Evolutionary conservation across 2,888 invertebrate genomes (phyloP).

Genomic region (Sminthurinus aureus): DNA sequence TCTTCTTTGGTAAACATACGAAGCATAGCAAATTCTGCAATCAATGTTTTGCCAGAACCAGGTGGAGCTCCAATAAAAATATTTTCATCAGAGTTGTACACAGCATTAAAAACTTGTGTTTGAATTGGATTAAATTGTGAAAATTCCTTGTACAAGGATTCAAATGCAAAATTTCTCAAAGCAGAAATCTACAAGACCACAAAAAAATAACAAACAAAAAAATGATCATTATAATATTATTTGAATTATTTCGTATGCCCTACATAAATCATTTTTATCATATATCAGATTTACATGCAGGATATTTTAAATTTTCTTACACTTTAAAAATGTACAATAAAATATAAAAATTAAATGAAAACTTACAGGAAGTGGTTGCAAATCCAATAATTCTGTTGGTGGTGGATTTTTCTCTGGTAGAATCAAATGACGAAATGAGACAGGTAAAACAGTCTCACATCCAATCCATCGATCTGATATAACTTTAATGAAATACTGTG

Average conservation of each 20-base stretch:
- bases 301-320: neutral
- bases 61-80: constrained; percentile 95
- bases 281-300: neutral
- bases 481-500: constrained; percentile 94
- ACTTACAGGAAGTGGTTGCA: constrained; percentile 87
- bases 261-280: too few species aligned
- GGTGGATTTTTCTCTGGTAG: constrained; percentile 98
- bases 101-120: constrained; percentile 96
- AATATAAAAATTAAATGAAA: neutral
- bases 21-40: constrained; percentile 95
- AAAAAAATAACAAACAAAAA: constrained; percentile 14
- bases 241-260: too few species aligned
- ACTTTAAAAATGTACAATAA: neutral
- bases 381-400: constrained; percentile 94
- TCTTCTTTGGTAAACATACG: constrained; percentile 74
- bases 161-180: constrained; percentile 84
- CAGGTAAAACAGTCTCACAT: constrained; percentile 93
- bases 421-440: constrained; percentile 96
- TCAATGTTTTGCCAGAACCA: constrained; percentile 75
- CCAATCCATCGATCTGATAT: constrained; percentile 93
- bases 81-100: constrained; percentile 98
- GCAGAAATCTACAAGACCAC: constrained; percentile 73
- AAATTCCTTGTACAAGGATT: constrained; percentile 85
- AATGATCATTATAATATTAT: neutral
- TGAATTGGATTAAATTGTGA: constrained; percentile 98